Base-by-base conservation (phyloP, 2,797 vertebrate genomes). In the Masticophis lateralis region DNA sequence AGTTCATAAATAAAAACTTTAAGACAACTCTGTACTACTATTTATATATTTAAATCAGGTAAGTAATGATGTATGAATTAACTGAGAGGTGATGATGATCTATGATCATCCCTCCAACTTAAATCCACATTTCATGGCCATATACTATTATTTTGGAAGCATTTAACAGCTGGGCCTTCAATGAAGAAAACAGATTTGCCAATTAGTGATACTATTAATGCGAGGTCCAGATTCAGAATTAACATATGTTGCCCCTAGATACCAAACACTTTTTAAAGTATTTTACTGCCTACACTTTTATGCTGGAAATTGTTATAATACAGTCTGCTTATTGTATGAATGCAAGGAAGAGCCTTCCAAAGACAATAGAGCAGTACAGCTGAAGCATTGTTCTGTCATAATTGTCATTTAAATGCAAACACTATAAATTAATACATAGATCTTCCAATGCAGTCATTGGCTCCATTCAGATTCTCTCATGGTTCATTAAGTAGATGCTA, bases 11-110 rank as follows among this genome's bases (percentile, higher is more conserved):
- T 25, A 51, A 86, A 61, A 87, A 63, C 32, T 63, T 11, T 57
- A 63, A 37, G 1, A 25, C 27, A 27, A 9, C 28, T 91, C 22
- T 28, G 25, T 88, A 66, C 2, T 16, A 88, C 56, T 22, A 74
- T 88, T 13, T 88, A 57, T 74, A 43, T 27, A 79, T 88, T 88
- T 88, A 60, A 88, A 43, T 74, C n/a, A 43, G 47, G 59, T 1
- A 51, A 32, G 18, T 74, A 86, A 28, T 1, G 1, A 12, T 5
- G 8, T 6, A 55, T 87, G 5, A 88, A 0, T 0, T 28, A 53
- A 59, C 0, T 0, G 0, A 57, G n/a, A 91, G 16, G 14, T 61
- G 22, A 8, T 25, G 16, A 9, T 86, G 92, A 60, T 22, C 1
- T 3, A 0, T 63, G 8, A 0, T 27, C 83, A 56, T 12, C 27